A percentile compares a stretch with the other conserved stretches of the same genome.
Evolutionary conservation across 2,888 invertebrate genomes (phyloP).

Genomic region (Polydrusus cervinus): DNA sequence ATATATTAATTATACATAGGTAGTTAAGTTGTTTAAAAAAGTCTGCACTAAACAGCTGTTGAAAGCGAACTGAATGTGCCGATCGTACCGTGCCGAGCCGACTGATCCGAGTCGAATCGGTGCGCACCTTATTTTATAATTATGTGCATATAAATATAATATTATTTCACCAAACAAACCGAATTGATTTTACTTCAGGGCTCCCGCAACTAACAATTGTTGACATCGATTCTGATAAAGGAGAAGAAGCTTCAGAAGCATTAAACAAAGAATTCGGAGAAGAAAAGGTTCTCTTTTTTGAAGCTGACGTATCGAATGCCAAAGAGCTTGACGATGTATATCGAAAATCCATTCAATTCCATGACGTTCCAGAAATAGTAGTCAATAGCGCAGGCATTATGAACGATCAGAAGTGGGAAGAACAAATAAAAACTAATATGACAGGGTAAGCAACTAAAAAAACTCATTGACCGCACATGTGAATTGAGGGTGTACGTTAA

Average conservation of each 20-base stretch:
- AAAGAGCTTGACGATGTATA: constrained; percentile 76
- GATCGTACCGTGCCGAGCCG: no score
- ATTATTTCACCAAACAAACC: no score
- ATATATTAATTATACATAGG: no score
- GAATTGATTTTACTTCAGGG: constrained; percentile 71
- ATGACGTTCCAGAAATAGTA: constrained; percentile 70
- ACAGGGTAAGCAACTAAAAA: constrained; percentile 57
- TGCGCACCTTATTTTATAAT: no score
- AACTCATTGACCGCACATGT: not conserved
- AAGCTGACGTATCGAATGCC: constrained; percentile 83
- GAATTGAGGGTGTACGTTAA: not conserved
- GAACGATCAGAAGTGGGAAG: constrained; percentile 85
- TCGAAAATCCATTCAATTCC: constrained; percentile 57
- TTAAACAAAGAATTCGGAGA: constrained; percentile 80
- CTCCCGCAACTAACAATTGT: constrained; percentile 42
- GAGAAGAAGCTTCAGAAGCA: constrained; percentile 77
- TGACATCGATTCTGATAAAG: constrained; percentile 79
- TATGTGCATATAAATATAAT: no score
- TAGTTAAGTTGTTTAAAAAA: no score
- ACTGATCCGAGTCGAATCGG: no score
- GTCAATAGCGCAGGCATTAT: constrained; percentile 86
- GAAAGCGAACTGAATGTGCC: no score
- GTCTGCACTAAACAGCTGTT: no score
- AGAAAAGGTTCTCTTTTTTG: constrained; percentile 80
- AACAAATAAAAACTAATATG: constrained; percentile 74